Evolutionary conservation across 2,888 invertebrate genomes (phyloP).

Genomic region (Rambutsinella grinnellia): DNA sequence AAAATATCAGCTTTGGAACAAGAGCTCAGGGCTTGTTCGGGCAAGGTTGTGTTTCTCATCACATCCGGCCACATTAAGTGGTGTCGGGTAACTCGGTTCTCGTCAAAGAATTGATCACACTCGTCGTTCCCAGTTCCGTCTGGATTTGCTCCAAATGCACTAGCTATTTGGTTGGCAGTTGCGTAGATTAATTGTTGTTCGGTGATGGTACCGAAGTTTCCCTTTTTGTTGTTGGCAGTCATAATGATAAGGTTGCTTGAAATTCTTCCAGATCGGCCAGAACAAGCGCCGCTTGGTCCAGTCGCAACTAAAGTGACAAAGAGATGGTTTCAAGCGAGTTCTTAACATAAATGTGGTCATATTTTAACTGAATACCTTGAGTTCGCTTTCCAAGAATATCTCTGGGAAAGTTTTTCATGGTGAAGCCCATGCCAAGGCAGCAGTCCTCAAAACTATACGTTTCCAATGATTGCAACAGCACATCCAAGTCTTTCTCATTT

Average conservation of each 20-base stretch:
- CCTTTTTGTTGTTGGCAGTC: conserved; percentile 56
- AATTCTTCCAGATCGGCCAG: conserved; percentile 35
- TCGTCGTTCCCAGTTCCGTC: conserved; percentile 52
- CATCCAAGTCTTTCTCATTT: conserved; percentile 52
- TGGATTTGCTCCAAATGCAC: conserved; percentile 58
- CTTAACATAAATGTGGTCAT: no score
- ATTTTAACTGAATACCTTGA: no score
- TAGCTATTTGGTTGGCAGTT: conserved; percentile 48
- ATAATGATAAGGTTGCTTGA: conserved; percentile 62
- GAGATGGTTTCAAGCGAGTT: not conserved
- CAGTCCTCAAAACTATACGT: conserved; percentile 60
- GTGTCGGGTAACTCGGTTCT: conserved; percentile 37
- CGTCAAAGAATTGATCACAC: conserved; percentile 61
- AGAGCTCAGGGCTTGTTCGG: conserved; percentile 57
- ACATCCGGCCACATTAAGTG: conserved; percentile 64
- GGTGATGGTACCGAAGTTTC: conserved; percentile 36
- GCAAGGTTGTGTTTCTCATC: conserved; percentile 48
- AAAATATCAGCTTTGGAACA: conserved; percentile 56
- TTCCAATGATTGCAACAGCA: conserved; percentile 50
- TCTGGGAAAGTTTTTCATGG: conserved; percentile 62
- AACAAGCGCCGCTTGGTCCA: conserved; percentile 54
- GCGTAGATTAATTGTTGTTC: conserved; percentile 36
- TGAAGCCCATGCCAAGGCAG: conserved; percentile 63
- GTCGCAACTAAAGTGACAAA: not conserved
- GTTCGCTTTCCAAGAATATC: conserved; percentile 36